Evolutionary conservation across 2,113 vertebrate genomes (phyloP), one percentile per base, ranked within the genome.

Genomic region (Anguilla japonica): DNA sequence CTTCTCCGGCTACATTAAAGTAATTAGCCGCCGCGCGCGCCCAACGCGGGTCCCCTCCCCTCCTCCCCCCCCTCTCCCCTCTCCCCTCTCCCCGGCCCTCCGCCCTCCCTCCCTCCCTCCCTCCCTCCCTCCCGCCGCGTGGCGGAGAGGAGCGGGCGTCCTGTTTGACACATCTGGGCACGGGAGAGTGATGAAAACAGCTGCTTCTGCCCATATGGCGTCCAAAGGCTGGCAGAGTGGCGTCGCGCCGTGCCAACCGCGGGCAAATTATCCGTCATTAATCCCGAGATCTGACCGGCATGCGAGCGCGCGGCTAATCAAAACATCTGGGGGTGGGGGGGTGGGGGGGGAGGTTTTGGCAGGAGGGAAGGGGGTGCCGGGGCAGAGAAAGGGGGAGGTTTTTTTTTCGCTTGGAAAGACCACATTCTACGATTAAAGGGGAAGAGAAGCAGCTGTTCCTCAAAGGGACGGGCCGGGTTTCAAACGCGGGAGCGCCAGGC

Each of bases 111-210:
- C 67, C 97, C 97, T 96, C 98, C 98, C n/a, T n/a, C 2, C 26
- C 71, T 2, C 71, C 71, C 26, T 26, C 67, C 97, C 97, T 96
- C 98, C 98, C 91, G 92, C 97, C 93, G 96, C 97, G 97, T 96
- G 93, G 94, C 92, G 93, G 95, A 96, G 95, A 94, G 95, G 96
- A 95, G 95, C 97, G 95, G 96, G 96, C 97, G 97, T 97, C 98
- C 98, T 96, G 95, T 97, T 98, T 98, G 97, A 98, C 98, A 99
- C 98, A 99, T 99, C 98, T 99, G 98, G 98, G 98, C 98, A 97
- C 95, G 92, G 96, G 97, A 98, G 97, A 98, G 98, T 98, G 99
- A 99, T 99, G 98, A 97, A 99, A 99, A 99, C 98, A 99, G 98
- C 98, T 99, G 98, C 97, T 98, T 98, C 96, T 93, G 95, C 96